A percentile compares a stretch with the other conserved stretches of the same genome.
phyloP scores from a whole-genome alignment of 2,888 invertebrate species.

The Aspidiotus destructor region DNA sequence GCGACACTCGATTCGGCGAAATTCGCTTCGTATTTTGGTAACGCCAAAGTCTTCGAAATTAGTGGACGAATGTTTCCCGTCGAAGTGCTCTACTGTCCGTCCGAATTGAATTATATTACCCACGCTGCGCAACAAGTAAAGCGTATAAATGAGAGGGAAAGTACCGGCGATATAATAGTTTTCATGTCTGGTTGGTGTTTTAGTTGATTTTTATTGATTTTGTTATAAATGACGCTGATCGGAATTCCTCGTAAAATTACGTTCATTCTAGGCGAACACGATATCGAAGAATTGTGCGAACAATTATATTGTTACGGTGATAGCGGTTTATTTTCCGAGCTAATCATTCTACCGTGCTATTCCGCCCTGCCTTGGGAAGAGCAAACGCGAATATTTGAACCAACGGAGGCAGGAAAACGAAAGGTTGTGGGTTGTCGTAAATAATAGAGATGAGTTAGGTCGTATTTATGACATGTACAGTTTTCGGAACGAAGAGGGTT shows the following conservation, averaged over 20 bases:
- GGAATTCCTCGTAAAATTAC: background rate
- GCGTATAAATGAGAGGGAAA: slow-evolving; percentile 17
- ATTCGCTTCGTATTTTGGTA: slow-evolving; percentile 12
- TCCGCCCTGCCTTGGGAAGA: slow-evolving; percentile 20
- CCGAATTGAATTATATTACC: background rate
- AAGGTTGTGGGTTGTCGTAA: slow-evolving; percentile 1
- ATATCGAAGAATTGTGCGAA: slow-evolving; percentile 20
- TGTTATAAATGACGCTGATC: too few relatives aligned
- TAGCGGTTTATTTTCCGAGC: background rate
- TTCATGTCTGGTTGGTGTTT: slow-evolving; percentile 17
- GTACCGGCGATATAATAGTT: slow-evolving; percentile 17
- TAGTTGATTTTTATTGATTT: too few relatives aligned
- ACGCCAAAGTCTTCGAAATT: slow-evolving; percentile 14
- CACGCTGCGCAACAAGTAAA: background rate
- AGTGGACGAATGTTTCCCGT: slow-evolving; percentile 23
- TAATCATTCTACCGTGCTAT: slow-evolving; percentile 11
- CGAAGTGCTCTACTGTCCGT: background rate
- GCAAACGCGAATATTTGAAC: slow-evolving; percentile 22
- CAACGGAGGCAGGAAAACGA: slow-evolving; percentile 6
- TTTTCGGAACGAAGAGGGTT: too few relatives aligned
- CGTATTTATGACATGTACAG: too few relatives aligned
- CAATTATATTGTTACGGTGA: background rate
- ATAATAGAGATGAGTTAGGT: too few relatives aligned
- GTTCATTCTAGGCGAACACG: slow-evolving; percentile 17
- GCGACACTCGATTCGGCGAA: slow-evolving; percentile 19